These are phyloP conservation scores for Crax fasciolata DNA, from an alignment of 2,797 vertebrate genomes.

Conservation along the genomic window DNA sequence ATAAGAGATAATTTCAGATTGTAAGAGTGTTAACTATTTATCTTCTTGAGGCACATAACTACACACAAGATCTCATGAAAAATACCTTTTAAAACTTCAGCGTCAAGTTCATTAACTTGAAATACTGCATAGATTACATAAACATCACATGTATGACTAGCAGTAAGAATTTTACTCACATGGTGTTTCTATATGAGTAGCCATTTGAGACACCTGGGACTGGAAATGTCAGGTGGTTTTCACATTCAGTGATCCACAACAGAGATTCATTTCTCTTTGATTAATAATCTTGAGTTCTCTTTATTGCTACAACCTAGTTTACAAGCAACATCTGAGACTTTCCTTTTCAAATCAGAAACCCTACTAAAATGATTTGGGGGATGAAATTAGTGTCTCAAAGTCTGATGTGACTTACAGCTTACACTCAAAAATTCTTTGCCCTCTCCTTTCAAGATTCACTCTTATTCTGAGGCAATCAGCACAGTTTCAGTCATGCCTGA, in stretches of 20 bases:
- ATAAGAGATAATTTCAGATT: background rate
- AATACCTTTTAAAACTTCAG: background rate
- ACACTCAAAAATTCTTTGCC: background rate
- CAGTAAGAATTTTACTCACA: background rate
- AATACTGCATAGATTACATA: background rate
- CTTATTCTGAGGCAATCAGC: background rate
- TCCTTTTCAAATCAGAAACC: background rate
- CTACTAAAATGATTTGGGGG: background rate
- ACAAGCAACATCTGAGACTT: background rate
- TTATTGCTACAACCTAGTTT: background rate
- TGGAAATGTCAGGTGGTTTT: background rate
- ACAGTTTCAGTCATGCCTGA: background rate
- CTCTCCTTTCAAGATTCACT: background rate
- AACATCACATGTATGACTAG: background rate
- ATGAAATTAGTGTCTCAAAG: background rate
- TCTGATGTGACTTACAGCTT: background rate
- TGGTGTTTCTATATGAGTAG: background rate
- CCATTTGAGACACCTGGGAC: background rate
- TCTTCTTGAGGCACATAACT: background rate
- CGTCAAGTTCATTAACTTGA: background rate
- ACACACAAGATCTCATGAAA: background rate
- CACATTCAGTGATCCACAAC: background rate
- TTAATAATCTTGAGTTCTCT: background rate
- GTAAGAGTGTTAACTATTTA: background rate
- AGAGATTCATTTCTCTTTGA: background rate